Evolutionary conservation across 1,140 invertebrate genomes (phyloP), one percentile per base, ranked within the genome.

Genomic region (Neuroterus valhalla): DNA sequence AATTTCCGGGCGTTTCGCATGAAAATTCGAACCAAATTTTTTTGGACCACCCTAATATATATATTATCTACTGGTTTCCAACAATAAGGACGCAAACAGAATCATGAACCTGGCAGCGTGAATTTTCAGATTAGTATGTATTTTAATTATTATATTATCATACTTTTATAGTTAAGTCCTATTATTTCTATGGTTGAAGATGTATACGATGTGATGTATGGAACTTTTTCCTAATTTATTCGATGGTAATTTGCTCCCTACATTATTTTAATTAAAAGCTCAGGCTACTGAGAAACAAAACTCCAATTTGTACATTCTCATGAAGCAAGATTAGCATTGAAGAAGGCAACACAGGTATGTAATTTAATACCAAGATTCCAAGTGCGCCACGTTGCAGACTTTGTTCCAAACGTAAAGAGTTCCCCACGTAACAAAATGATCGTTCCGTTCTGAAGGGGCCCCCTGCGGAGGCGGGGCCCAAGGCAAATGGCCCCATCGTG

Each of bases 331-430:
- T 31, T 62, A 26, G 23, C 2, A 62, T 62, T 62, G 21, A 62
- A 62, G 21, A 31, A 62, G 26, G 12, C 12, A 62, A 14, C 10
- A 31, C 14, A 26, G 23, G 52, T 14, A 62, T 26, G 52, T 62
- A 62, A 62, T 62, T 62, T 62, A 62, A 62, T 62, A 31, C 23
- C 21, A 23, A 62, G 52, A 62, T 62, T 62, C 52, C 21, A 62
- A 62, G 23, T 62, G 23, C 23, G 52, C 52, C 52, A 26, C 46
- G 17, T 26, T 15, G 21, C 52, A 62, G 21, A 62, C 52, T 62
- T 62, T 62, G 52, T 62, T 12, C 23, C 23, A 62, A 62, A 62
- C 23, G 52, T 26, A 26, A 19, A 50, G 48, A 62, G 52, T 62
- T 62, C 23, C 10, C 26, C 52, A 23, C 52, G 52, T 62, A 62